Evolutionary conservation across 2,888 invertebrate genomes (phyloP), one percentile per base, ranked within the genome.

Genomic region (Mythimna albipuncta): DNA sequence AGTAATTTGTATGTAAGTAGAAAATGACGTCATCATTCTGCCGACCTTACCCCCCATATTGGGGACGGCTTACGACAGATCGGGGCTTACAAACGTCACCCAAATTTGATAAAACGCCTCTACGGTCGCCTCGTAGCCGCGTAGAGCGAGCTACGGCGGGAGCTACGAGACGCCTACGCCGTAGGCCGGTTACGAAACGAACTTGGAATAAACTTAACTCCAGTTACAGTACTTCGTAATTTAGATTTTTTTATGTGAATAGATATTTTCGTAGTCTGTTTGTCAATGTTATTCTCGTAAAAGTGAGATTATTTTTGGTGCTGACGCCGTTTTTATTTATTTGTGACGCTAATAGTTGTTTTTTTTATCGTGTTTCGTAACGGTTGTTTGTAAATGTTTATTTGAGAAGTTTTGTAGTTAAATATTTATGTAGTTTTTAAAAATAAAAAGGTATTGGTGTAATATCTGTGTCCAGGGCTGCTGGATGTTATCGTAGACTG

Each of bases 1-100:
- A 69, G 74, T 64, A 73, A 82, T 86, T 86, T 83, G 85, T 86
- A 83, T 83, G 82, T 76, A 71, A 72, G 75, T 76, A 67, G 68
- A 74, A 81, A 73, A 78, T 80, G 78, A 74, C 77, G 72, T 82
- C 75, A 77, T 79, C 79, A 75, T 76, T 82, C 64, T 75, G 26
- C 67, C 63, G 69, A 77, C 75, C 78, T 77, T 77, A 78, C 76
- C 77, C 77, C 77, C 75, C 35, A 78, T 83, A 86, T 86, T 68
- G 79, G 82, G 74, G 73, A 73, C 70, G 79, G 79, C 84, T 82
- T 75, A 85, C 83, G 78, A 75, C 64, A 66, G 81, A 85, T 81
- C 77, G 73, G 65, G 79, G 78, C 77, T 81, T 75, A 81, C 75
- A 72, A 61, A 72, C 63, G 76, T 73, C 78, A 72, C 72, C 59